Evolutionary conservation across 1,140 invertebrate species (phyloP).

Genomic region (Caenorhabditis latens): DNA sequence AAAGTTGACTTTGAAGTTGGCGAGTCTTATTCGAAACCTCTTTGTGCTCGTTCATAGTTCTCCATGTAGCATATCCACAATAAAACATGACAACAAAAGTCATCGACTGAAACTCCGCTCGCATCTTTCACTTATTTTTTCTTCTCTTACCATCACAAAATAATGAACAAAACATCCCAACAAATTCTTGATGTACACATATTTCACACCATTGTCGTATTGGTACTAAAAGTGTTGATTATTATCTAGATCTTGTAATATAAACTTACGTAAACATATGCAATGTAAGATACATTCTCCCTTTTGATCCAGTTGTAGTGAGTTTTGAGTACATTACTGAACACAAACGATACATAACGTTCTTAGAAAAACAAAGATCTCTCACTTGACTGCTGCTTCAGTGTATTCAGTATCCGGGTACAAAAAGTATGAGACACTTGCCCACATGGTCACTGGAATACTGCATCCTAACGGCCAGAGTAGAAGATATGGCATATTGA

Average conservation of each 20-base stretch:
- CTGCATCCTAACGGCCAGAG: background rate
- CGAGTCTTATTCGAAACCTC: background rate
- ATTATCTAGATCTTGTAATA: background rate
- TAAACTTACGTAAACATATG: slow-evolving; percentile 1
- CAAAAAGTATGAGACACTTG: slow-evolving; percentile 10
- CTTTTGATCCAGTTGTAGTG: slow-evolving; percentile 4
- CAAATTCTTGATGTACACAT: background rate
- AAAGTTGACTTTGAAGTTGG: background rate
- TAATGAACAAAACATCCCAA: slow-evolving; percentile 18
- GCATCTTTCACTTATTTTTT: background rate
- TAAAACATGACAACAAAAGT: slow-evolving; percentile 5
- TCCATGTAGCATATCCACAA: background rate
- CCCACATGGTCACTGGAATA: background rate
- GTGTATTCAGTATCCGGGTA: slow-evolving; percentile 5
- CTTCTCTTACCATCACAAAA: background rate
- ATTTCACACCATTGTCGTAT: background rate
- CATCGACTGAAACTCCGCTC: background rate
- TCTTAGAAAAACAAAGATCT: background rate
- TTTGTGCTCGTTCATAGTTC: background rate
- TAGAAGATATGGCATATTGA: slow-evolving; percentile 1
- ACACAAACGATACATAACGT: background rate
- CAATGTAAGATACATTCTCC: slow-evolving; percentile 1
- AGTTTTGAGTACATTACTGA: background rate
- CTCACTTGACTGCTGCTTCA: slow-evolving; percentile 5
- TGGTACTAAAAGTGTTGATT: background rate